These are phyloP conservation scores for Ceuthmochares aereus DNA, from an alignment of 2,113 vertebrate species.

Conservation along the genomic window DNA sequence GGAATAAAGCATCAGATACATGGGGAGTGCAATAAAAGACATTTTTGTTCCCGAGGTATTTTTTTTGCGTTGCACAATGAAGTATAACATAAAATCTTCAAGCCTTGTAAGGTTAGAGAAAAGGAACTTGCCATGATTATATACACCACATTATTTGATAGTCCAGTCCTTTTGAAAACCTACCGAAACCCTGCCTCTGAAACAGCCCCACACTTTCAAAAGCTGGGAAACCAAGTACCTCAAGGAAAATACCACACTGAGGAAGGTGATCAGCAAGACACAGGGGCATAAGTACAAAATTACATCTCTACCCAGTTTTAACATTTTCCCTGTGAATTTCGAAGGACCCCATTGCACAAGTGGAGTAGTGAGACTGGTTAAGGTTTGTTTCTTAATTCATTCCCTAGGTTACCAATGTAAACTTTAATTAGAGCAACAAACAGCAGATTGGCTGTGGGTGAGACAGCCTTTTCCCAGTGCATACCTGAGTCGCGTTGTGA, in stretches of 20 bases:
- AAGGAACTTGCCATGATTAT: conserved; percentile 16
- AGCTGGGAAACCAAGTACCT: not conserved
- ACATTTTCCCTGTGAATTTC: not conserved
- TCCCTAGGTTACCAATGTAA: conserved; percentile 30
- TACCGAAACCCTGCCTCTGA: not conserved
- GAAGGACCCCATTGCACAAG: not conserved
- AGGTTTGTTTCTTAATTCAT: conserved; percentile 42
- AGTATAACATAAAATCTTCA: conserved; percentile 35
- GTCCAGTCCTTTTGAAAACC: not conserved
- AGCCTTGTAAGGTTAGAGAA: conserved; percentile 44
- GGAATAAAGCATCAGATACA: conserved; percentile 59
- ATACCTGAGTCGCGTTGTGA: conserved; percentile 35
- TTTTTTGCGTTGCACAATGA: conserved; percentile 35
- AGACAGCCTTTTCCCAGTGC: conserved; percentile 24
- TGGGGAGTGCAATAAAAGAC: conserved; percentile 47
- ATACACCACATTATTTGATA: not conserved
- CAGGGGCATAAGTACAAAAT: not conserved
- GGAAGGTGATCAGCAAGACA: not conserved
- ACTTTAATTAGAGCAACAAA: conserved; percentile 19
- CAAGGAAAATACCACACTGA: not conserved
- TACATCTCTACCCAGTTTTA: accelerated
- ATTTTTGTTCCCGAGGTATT: conserved; percentile 50
- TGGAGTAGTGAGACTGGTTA: not conserved
- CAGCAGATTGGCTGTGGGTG: not conserved
- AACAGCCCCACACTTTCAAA: not conserved